Evolutionary conservation across 2,888 invertebrate species (phyloP), one percentile per base, ranked within the genome.

Genomic region (Lampropteryx suffumata): DNA sequence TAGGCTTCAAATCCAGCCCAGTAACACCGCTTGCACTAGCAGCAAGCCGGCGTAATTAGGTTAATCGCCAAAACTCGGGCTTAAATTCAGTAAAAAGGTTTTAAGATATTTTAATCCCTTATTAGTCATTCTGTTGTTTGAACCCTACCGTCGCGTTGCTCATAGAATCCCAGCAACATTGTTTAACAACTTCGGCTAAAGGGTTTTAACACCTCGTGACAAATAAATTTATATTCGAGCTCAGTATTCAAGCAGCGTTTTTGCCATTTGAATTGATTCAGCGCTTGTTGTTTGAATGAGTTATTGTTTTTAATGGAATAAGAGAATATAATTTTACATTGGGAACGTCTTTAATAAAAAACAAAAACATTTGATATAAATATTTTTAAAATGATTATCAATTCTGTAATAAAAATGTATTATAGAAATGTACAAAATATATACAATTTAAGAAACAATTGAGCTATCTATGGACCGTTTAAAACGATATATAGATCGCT

Each of bases 11-110:
- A 36, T 41, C 39, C 35, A 35, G 9, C 44, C 27, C 53, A 21
- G 28, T 21, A 7, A 9, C 29, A 26, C 32, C 27, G 32, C 26
- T 42, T 63, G 63, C 61, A 67, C 61, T 60, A 64, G 64, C 58
- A 64, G 59, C 59, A 70, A 67, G 61, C 67, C 62, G 61, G 50
- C 57, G 60, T 71, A 73, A 76, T 70, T 65, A 71, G 62, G 65
- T 65, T 71, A 75, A 74, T 73, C 74, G 61, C 59, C 62, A 65
- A 69, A 70, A 72, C 62, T 71, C 68, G 51, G 59, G 71, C 71
- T 71, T 71, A 67, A 71, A 73, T 64, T 71, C 67, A 73, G 70
- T 74, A 75, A 76, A 74, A 74, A 73, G 73, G 68, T 69, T 76
- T 71, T 69, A 73, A 74, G 70, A 73, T 65, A 67, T 67, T 62